Percentiles rank a stretch among this genome's conserved stretches.
Evolutionary conservation across 2,888 invertebrate species (phyloP).

Genomic region (Pristionchus exspectatus): DNA sequence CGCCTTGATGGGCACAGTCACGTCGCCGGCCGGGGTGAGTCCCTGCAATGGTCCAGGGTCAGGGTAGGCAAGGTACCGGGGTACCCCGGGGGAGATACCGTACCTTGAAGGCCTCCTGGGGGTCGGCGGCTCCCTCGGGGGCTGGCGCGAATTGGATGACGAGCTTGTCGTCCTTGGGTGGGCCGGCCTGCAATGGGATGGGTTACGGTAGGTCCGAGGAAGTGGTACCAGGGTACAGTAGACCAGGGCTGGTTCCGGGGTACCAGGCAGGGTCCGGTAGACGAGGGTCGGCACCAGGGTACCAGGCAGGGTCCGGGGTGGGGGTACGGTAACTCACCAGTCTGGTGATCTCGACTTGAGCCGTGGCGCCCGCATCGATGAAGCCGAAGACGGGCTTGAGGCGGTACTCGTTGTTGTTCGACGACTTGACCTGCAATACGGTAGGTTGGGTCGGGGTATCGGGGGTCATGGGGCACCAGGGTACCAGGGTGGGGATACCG

Average conservation of each 20-base stretch:
- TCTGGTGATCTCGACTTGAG: slow-evolving; percentile 49
- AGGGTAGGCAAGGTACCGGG: not conserved
- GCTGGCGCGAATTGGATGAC: slow-evolving; percentile 53
- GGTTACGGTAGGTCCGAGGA: not conserved
- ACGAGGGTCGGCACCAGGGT: not conserved
- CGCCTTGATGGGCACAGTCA: slow-evolving; percentile 48
- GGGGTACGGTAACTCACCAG: slow-evolving; percentile 35
- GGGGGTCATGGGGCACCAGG: not conserved
- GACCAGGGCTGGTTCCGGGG: not conserved
- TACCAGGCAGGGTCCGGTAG: too few relatives aligned
- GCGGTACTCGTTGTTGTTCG: slow-evolving; percentile 56
- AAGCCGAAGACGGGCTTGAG: slow-evolving; percentile 54
- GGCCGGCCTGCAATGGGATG: slow-evolving; percentile 31
- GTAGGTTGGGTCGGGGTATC: not conserved
- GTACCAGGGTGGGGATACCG: not conserved
- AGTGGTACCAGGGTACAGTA: not conserved
- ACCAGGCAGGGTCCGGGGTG: not conserved
- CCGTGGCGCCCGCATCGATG: slow-evolving; percentile 49
- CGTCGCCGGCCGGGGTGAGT: slow-evolving; percentile 47
- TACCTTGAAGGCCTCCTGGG: slow-evolving; percentile 53
- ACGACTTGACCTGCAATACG: slow-evolving; percentile 48
- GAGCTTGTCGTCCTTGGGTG: slow-evolving; percentile 53
- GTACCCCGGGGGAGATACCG: not conserved
- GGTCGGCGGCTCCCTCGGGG: slow-evolving; percentile 52
- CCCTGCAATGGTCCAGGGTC: not conserved